phyloP scores from a whole-genome alignment of 2,888 invertebrate genomes.

The Harmothoe impar region DNA sequence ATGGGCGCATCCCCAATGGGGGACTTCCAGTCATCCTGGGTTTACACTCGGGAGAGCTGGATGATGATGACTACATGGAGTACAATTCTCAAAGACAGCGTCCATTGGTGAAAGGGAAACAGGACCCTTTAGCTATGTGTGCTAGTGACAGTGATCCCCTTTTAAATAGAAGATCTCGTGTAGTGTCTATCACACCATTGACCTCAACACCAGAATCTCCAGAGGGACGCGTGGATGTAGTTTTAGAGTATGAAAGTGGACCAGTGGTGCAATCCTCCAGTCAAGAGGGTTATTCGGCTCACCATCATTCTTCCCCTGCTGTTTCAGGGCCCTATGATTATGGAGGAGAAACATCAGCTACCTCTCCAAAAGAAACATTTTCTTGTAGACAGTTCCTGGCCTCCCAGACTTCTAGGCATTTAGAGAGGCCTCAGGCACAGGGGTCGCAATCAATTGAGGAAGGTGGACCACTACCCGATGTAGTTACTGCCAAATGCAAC shows the following conservation, averaged over 20 bases:
- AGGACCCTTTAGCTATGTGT: slow-evolving; percentile 16
- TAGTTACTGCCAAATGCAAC: slow-evolving; percentile 18
- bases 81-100: slow-evolving; percentile 43
- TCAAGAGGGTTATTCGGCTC: neutral
- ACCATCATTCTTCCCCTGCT: neutral
- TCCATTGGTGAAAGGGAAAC: neutral
- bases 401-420: neutral
- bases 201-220: slow-evolving; percentile 12
- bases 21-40: slow-evolving; percentile 24
- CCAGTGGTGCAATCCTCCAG: slow-evolving; percentile 4
- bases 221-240: slow-evolving; percentile 1
- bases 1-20: slow-evolving; percentile 31
- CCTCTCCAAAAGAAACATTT: neutral
- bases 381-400: neutral
- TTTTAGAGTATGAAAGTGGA: slow-evolving; percentile 34
- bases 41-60: slow-evolving; percentile 6
- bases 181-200: slow-evolving; percentile 15
- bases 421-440: neutral
- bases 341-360: neutral
- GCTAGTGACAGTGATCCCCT: slow-evolving; percentile 84
- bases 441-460: neutral
- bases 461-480: neutral
- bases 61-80: slow-evolving; percentile 32
- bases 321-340: neutral
- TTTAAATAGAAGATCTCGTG: slow-evolving; percentile 81